A percentile compares a stretch with the other conserved stretches of the same genome.
Conservation (phyloP, 2,888 invertebrate genomes). For the Chirona hameri region DNA sequence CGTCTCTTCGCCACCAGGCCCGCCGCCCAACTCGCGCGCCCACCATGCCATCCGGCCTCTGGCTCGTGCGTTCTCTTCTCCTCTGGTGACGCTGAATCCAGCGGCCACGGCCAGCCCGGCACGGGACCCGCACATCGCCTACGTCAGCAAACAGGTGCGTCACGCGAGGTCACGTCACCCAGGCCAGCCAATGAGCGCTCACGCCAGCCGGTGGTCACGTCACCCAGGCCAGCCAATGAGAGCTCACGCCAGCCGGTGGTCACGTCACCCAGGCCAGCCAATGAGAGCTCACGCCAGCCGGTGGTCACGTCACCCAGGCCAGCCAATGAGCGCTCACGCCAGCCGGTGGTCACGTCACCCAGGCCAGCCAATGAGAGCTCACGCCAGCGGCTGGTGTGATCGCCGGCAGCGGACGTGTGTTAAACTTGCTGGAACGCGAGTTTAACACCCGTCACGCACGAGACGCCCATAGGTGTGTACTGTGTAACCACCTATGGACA, state of each 20-base stretch:
- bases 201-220: not conserved
- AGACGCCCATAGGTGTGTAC: too few species aligned
- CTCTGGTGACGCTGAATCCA: slow-evolving; percentile 38
- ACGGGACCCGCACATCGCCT: slow-evolving; percentile 26
- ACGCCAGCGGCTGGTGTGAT: too few species aligned
- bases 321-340: too few species aligned
- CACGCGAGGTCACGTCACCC: too few species aligned
- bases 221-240: slow-evolving; percentile 11
- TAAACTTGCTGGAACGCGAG: too few species aligned
- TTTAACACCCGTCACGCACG: too few species aligned
- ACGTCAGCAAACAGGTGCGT: slow-evolving; percentile 29
- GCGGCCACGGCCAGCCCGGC: slow-evolving; percentile 1
- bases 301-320: too few species aligned
- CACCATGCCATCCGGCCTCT: slow-evolving; percentile 35
- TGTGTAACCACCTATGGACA: too few species aligned
- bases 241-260: too few species aligned
- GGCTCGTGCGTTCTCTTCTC: slow-evolving; percentile 38
- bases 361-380: slow-evolving; percentile 45
- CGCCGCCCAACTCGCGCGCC: slow-evolving; percentile 29
- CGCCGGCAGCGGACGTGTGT: too few species aligned
- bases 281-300: too few species aligned
- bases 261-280: slow-evolving; percentile 51
- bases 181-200: slow-evolving; percentile 29
- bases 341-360: slow-evolving; percentile 45
- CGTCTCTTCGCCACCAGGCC: not conserved